Evolutionary conservation across 2,888 invertebrate species (phyloP).

Genomic region (Oxyteleia sp.): DNA sequence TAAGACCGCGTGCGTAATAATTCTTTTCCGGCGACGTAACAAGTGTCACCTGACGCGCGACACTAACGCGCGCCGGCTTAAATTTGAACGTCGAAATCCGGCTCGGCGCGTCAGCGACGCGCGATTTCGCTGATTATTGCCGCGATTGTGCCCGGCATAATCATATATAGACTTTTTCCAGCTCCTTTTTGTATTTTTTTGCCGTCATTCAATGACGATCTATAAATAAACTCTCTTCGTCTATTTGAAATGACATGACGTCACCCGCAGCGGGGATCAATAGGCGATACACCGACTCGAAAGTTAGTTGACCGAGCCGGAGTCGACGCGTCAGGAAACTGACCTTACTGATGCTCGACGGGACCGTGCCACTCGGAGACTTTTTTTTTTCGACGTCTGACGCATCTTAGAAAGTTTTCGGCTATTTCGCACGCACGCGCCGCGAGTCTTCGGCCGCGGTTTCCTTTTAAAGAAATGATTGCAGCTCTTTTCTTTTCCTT

Average conservation of each 20-base stretch:
- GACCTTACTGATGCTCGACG: conserved; percentile 62
- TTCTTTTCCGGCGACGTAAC: not conserved
- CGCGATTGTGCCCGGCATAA: too few species aligned
- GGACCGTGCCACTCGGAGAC: conserved; percentile 2
- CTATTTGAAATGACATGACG: conserved; percentile 39
- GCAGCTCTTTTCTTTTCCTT: not conserved
- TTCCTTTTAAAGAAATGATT: conserved; percentile 24
- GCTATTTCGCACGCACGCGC: conserved; percentile 1
- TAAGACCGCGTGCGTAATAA: not conserved
- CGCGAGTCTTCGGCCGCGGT: not conserved
- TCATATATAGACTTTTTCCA: too few species aligned
- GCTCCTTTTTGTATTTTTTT: conserved; percentile 2
- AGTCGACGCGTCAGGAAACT: conserved; percentile 62
- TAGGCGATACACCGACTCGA: conserved; percentile 43
- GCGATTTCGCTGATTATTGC: not conserved
- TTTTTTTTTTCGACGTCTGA: conserved; percentile 54
- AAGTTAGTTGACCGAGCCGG: conserved; percentile 65
- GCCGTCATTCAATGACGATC: not conserved
- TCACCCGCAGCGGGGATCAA: conserved; percentile 16
- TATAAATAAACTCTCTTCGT: conserved; percentile 41
- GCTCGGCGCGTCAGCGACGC: not conserved
- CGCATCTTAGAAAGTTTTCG: conserved; percentile 58
- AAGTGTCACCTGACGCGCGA: not conserved
- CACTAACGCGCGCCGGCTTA: not conserved
- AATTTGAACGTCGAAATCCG: not conserved